These are phyloP conservation scores for Tethya wilhelma DNA, from an alignment of 37 sponge, comb jelly and placozoan genomes.

Conservation along the genomic window DNA sequence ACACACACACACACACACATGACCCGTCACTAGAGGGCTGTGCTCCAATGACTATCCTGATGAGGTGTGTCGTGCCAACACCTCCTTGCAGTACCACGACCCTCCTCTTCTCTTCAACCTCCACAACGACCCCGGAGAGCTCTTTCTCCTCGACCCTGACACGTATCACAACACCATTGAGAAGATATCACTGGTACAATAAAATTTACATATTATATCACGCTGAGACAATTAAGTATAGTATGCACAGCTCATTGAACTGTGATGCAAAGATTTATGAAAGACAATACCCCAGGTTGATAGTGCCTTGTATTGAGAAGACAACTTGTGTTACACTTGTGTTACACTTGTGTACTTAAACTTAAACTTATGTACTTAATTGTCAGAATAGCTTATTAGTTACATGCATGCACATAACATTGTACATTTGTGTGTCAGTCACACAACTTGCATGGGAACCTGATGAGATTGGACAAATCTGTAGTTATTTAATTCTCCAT, in stretches of 20 bases:
- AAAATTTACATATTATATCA: not conserved
- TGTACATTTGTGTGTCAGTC: no score
- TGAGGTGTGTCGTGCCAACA: constrained; percentile 30
- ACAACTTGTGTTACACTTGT: no score
- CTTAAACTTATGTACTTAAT: no score
- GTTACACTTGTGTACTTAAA: no score
- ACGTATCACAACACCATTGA: constrained; percentile 11
- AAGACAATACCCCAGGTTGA: no score
- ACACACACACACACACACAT: not conserved
- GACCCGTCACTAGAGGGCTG: not conserved
- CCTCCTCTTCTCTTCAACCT: constrained; percentile 69
- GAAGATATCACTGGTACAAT: constrained; percentile 26
- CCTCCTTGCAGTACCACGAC: constrained; percentile 17
- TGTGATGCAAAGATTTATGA: no score
- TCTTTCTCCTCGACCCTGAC: constrained; percentile 28
- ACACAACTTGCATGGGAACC: no score
- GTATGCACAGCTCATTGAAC: no score
- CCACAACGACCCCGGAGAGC: constrained; percentile 55
- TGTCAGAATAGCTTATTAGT: no score
- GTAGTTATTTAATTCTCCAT: not conserved
- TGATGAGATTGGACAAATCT: not conserved
- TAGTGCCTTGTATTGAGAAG: no score
- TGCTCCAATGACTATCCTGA: constrained; percentile 43
- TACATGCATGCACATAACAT: no score
- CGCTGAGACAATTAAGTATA: no score